phyloP scores from a whole-genome alignment of 2,797 vertebrate genomes.

The Myripristis jacobus region DNA sequence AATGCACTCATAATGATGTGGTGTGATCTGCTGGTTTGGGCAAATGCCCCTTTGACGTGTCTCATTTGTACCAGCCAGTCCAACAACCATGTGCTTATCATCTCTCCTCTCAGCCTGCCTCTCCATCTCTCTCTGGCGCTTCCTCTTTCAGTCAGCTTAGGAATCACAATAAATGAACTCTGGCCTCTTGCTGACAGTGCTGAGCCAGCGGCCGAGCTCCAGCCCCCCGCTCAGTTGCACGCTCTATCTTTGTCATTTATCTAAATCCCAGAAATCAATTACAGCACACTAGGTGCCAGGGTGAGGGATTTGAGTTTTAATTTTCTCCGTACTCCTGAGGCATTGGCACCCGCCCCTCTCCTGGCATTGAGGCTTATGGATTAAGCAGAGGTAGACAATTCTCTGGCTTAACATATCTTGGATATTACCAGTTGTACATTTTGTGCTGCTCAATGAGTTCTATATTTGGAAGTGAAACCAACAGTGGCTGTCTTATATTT shows the following conservation, averaged over 20 bases:
- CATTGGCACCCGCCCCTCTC: constrained; percentile 43
- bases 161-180: constrained; percentile 47
- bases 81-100: constrained; percentile 35
- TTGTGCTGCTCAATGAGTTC: constrained; percentile 19
- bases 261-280: constrained; percentile 79
- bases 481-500: constrained; percentile 31
- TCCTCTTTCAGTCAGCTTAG: constrained; percentile 30
- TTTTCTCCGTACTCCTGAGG: constrained; percentile 53
- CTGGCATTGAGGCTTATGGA: constrained; percentile 50
- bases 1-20: constrained; percentile 24
- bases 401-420: constrained; percentile 48
- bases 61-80: constrained; percentile 17
- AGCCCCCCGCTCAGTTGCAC: constrained; percentile 36
- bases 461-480: constrained; percentile 34
- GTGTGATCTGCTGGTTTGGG: constrained; percentile 25
- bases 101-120: neutral
- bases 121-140: constrained; percentile 23
- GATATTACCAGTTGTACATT: constrained; percentile 46
- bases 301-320: constrained; percentile 67
- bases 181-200: constrained; percentile 55
- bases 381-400: constrained; percentile 65
- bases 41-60: constrained; percentile 7
- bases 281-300: constrained; percentile 49
- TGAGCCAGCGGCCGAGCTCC: constrained; percentile 45
- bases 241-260: constrained; percentile 73